A percentile compares a stretch with the other conserved stretches of the same genome.
These are phyloP conservation scores for Mya arenaria DNA, from an alignment of 1,140 invertebrate genomes.

Conservation along the genomic window DNA sequence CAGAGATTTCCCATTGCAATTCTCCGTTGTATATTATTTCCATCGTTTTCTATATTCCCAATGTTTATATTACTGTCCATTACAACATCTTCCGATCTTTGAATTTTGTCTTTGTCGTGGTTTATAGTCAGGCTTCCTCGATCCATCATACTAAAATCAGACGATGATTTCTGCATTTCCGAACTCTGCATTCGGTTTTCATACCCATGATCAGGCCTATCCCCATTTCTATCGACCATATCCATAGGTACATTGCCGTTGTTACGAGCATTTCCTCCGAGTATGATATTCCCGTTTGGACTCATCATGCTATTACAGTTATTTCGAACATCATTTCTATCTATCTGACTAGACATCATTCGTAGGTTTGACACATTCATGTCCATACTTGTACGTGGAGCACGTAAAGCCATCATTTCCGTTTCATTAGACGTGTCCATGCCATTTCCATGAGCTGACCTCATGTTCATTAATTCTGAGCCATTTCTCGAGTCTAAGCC, in stretches of 20 bases:
- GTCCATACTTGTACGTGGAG: background rate
- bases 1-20: constrained; percentile 32
- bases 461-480: background rate
- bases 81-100: constrained; percentile 31
- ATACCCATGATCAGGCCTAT: constrained; percentile 1
- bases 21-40: constrained; percentile 16
- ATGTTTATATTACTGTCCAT: constrained; percentile 44
- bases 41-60: background rate
- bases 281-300: too few species aligned
- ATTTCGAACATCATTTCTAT: constrained; percentile 2
- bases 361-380: constrained; percentile 13
- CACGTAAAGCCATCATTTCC: background rate
- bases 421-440: background rate
- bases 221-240: constrained; percentile 12
- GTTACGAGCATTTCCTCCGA: too few species aligned
- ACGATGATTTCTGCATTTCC: constrained; percentile 5
- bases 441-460: background rate
- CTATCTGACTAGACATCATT: constrained; percentile 25
- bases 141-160: constrained; percentile 40
- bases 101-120: background rate
- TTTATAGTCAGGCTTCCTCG: constrained; percentile 17
- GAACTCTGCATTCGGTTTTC: constrained; percentile 15
- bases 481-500: background rate
- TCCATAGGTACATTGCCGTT: constrained; percentile 5
- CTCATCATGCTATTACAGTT: constrained; percentile 25